A percentile compares a stretch with the other conserved stretches of the same genome.
These are phyloP conservation scores for Eufriesea mexicana DNA, from an alignment of 1,140 invertebrate species.

Conservation along the genomic window DNA sequence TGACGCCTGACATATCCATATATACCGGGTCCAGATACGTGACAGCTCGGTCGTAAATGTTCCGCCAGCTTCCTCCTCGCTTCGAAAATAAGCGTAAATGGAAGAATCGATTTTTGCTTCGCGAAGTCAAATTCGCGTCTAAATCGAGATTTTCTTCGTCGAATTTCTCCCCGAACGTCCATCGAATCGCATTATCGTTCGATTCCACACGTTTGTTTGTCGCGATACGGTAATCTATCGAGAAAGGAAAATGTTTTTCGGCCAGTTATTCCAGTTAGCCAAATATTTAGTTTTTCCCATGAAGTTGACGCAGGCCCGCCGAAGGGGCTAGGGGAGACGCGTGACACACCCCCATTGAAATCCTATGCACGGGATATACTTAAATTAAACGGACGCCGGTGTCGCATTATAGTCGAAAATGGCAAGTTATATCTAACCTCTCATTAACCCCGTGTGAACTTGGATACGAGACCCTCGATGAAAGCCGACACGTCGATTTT, in stretches of 20 bases:
- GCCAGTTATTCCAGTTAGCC: slow-evolving; percentile 40
- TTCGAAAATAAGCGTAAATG: neutral
- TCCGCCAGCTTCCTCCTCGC: neutral
- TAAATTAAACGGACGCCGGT: slow-evolving; percentile 80
- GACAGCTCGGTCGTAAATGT: slow-evolving; percentile 34
- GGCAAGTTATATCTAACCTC: slow-evolving; percentile 82
- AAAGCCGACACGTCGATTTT: slow-evolving; percentile 72
- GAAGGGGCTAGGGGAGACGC: slow-evolving; percentile 49
- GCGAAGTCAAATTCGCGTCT: neutral
- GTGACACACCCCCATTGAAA: slow-evolving; percentile 79
- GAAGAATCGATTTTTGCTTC: neutral
- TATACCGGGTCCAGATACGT: slow-evolving; percentile 56
- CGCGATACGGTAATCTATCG: neutral
- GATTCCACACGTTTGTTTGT: neutral
- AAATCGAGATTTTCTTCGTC: too few relatives aligned
- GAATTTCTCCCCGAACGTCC: neutral
- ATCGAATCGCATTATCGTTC: slow-evolving; percentile 10
- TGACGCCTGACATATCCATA: slow-evolving; percentile 81
- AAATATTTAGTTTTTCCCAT: slow-evolving; percentile 81
- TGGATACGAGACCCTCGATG: slow-evolving; percentile 47
- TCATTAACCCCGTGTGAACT: slow-evolving; percentile 81
- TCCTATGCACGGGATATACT: slow-evolving; percentile 76
- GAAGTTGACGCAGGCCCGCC: slow-evolving; percentile 55
- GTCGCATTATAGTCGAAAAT: slow-evolving; percentile 75
- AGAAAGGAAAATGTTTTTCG: slow-evolving; percentile 2